A percentile compares a stretch with the other conserved stretches of the same genome.
Evolutionary conservation across 2,888 invertebrate genomes (phyloP).

Genomic region (Trissolcus japonicus): DNA sequence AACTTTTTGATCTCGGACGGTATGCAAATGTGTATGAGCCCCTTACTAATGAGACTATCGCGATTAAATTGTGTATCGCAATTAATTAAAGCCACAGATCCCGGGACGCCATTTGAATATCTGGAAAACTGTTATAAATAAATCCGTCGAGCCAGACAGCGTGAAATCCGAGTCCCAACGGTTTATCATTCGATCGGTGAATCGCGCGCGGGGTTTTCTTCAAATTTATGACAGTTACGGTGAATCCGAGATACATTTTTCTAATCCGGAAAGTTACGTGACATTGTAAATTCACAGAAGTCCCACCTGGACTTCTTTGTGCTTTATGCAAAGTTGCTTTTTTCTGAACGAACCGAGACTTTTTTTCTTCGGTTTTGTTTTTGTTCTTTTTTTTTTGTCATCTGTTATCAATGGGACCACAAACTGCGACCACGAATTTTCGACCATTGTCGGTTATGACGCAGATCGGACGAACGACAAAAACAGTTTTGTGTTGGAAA

Average conservation of each 20-base stretch:
- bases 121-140: too few species aligned
- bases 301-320: not conserved
- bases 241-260: not conserved
- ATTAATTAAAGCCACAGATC: constrained; percentile 23
- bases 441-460: too few species aligned
- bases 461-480: too few species aligned
- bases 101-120: constrained; percentile 3
- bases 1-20: constrained; percentile 21
- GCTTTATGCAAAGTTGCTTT: not conserved
- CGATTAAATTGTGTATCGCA: constrained; percentile 21
- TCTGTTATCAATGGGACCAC: not conserved
- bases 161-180: too few species aligned
- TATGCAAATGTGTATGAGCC: constrained; percentile 31
- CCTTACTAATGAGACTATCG: constrained; percentile 31
- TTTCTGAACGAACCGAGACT: not conserved
- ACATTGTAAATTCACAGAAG: constrained; percentile 1
- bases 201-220: not conserved
- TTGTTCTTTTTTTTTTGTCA: not conserved
- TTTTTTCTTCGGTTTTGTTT: not conserved
- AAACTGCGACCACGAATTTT: not conserved
- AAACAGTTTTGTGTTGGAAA: too few species aligned
- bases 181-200: too few species aligned
- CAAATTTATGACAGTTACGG: not conserved
- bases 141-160: too few species aligned
- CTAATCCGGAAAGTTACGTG: too few species aligned